Conservation (phyloP, 2,888 invertebrate species). For the Zaprionus lineosus region DNA sequence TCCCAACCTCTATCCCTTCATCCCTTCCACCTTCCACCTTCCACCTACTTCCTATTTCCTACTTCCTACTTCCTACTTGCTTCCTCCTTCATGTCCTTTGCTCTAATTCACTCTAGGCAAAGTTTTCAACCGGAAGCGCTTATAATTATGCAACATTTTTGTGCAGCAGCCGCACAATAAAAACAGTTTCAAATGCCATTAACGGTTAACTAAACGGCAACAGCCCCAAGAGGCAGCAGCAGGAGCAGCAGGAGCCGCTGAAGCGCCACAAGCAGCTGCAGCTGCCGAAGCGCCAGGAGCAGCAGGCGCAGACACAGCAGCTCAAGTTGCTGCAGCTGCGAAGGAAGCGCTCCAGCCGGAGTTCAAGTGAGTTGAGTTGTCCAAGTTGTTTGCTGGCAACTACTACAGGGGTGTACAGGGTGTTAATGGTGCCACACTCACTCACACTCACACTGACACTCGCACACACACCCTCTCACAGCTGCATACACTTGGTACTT, state of each 20-base stretch:
- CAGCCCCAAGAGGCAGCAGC: not conserved
- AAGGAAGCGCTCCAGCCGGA: no score
- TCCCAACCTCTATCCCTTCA: no score
- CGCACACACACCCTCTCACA: not conserved
- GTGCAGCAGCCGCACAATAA: constrained; percentile 64
- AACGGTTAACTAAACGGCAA: constrained; percentile 71
- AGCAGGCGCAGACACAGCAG: not conserved
- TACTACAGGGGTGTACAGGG: constrained; percentile 32
- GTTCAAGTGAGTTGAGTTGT: constrained; percentile 18
- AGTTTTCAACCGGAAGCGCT: constrained; percentile 69
- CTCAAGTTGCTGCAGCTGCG: constrained; percentile 1
- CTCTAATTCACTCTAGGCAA: constrained; percentile 57
- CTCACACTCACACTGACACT: constrained; percentile 5
- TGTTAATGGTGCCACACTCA: constrained; percentile 53
- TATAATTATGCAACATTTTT: constrained; percentile 76
- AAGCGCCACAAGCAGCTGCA: not conserved
- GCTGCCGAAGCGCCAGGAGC: not conserved
- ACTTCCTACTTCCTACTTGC: not conserved
- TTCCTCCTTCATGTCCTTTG: not conserved
- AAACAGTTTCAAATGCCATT: constrained; percentile 75
- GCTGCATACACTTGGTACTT: not conserved
- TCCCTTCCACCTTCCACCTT: no score
- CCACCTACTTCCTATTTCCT: no score
- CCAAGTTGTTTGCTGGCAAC: constrained; percentile 28
- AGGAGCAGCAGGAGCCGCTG: not conserved